Evolutionary conservation across 1,140 invertebrate species (phyloP).

Genomic region (Trichonephila clavipes): DNA sequence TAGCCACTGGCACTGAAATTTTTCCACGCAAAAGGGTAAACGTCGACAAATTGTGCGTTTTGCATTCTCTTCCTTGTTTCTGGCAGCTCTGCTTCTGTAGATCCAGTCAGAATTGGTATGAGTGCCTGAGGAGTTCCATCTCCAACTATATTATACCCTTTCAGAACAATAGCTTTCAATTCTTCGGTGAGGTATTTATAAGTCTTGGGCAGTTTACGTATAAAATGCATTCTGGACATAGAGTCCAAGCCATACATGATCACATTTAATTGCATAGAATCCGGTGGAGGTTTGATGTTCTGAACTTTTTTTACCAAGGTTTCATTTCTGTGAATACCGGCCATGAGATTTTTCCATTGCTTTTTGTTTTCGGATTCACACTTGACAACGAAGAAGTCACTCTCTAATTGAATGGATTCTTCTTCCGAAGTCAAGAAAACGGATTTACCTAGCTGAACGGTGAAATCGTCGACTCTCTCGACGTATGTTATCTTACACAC

Average conservation of each 20-base stretch:
- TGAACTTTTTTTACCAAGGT: constrained; percentile 80
- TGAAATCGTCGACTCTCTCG: constrained; percentile 50
- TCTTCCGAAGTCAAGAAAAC: background rate
- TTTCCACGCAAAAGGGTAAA: constrained; percentile 92
- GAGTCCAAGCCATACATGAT: constrained; percentile 96
- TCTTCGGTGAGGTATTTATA: constrained; percentile 88
- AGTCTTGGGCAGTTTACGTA: constrained; percentile 91
- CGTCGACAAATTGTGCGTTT: constrained; percentile 86
- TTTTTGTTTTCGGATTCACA: constrained; percentile 82
- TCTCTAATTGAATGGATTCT: constrained; percentile 77
- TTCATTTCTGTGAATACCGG: constrained; percentile 83
- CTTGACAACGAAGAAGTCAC: constrained; percentile 86
- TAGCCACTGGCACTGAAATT: constrained; percentile 87
- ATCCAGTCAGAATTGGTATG: constrained; percentile 92
- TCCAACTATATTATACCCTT: constrained; percentile 95
- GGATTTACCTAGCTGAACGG: background rate
- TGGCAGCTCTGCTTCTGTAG: constrained; percentile 92
- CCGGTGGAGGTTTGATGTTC: constrained; percentile 83
- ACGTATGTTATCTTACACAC: constrained; percentile 62
- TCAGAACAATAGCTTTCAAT: constrained; percentile 86
- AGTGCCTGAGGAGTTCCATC: constrained; percentile 96
- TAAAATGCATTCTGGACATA: constrained; percentile 91
- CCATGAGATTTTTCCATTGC: constrained; percentile 84
- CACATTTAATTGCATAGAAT: constrained; percentile 86
- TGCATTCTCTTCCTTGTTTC: constrained; percentile 89